phyloP scores from a whole-genome alignment of 2,888 invertebrate species.

The Eretmocerus hayati region DNA sequence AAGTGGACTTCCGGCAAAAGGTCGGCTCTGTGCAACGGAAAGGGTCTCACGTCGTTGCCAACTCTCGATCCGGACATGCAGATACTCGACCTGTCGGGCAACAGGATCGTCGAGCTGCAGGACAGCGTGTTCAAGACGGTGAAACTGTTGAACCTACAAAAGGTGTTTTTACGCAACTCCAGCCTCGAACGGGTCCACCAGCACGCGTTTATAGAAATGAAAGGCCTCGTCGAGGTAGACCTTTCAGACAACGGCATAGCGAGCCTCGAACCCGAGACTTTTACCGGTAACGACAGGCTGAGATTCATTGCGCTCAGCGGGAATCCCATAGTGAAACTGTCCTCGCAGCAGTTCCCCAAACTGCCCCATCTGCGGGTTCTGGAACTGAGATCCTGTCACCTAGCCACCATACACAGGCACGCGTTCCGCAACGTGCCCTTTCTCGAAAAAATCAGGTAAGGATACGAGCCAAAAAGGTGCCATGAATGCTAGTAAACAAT shows the following conservation, averaged over 20 bases:
- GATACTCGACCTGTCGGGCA: slow-evolving; percentile 77
- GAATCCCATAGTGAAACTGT: slow-evolving; percentile 69
- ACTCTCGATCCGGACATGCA: slow-evolving; percentile 70
- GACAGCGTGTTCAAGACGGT: slow-evolving; percentile 72
- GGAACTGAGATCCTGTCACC: slow-evolving; percentile 72
- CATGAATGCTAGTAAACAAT: too few relatives aligned
- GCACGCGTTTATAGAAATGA: slow-evolving; percentile 80
- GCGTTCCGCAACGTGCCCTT: slow-evolving; percentile 70
- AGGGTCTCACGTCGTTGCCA: slow-evolving; percentile 73
- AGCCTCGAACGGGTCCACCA: slow-evolving; percentile 69
- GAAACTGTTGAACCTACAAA: slow-evolving; percentile 76
- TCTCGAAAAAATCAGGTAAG: slow-evolving; percentile 52
- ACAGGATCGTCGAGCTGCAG: slow-evolving; percentile 67
- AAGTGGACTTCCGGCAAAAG: slow-evolving; percentile 91
- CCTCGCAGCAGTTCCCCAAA: slow-evolving; percentile 72
- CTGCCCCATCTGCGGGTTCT: slow-evolving; percentile 74
- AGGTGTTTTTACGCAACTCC: slow-evolving; percentile 70
- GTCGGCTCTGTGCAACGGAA: slow-evolving; percentile 77
- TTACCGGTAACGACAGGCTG: slow-evolving; percentile 76
- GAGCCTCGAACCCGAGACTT: slow-evolving; percentile 69
- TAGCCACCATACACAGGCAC: slow-evolving; percentile 67
- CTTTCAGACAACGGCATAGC: slow-evolving; percentile 74
- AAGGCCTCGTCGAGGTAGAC: slow-evolving; percentile 81
- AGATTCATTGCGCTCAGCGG: slow-evolving; percentile 71
- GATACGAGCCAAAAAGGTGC: too few relatives aligned